A percentile compares a stretch with the other conserved stretches of the same genome.
These are phyloP conservation scores for Polyergus mexicanus DNA, from an alignment of 1,140 invertebrate species.

Conservation along the genomic window DNA sequence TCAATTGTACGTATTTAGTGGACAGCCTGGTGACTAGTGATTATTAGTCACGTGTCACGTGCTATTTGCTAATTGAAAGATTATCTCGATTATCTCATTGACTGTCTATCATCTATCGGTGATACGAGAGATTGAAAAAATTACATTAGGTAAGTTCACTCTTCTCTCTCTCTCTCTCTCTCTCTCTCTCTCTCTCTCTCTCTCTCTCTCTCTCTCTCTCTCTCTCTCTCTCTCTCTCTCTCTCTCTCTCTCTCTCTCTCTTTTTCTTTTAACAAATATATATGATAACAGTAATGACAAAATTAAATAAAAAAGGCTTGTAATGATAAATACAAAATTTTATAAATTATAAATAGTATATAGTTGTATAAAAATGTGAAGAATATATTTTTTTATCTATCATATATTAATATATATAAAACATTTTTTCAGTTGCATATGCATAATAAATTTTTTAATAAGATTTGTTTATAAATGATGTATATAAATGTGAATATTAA, in stretches of 20 bases:
- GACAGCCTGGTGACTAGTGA: background rate
- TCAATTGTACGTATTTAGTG: background rate
- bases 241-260: too few relatives aligned
- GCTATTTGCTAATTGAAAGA: background rate
- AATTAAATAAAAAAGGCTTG: background rate
- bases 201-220: too few relatives aligned
- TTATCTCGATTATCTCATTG: background rate
- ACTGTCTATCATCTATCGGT: background rate
- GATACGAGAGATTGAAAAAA: background rate
- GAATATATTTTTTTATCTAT: background rate
- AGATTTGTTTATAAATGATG: background rate
- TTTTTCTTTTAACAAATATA: background rate
- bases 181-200: too few relatives aligned
- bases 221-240: too few relatives aligned
- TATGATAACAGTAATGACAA: background rate
- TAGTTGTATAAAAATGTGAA: too few relatives aligned
- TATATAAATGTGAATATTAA: background rate
- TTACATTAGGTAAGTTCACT: constrained; percentile 20
- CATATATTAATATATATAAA: background rate
- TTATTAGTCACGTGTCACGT: constrained; percentile 45
- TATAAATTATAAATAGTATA: background rate
- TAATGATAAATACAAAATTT: background rate
- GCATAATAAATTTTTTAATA: background rate
- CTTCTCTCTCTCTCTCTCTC: too few relatives aligned
- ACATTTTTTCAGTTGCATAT: background rate